Base-by-base conservation (phyloP, 2,888 invertebrate species). In the Helicoverpa assulta region DNA sequence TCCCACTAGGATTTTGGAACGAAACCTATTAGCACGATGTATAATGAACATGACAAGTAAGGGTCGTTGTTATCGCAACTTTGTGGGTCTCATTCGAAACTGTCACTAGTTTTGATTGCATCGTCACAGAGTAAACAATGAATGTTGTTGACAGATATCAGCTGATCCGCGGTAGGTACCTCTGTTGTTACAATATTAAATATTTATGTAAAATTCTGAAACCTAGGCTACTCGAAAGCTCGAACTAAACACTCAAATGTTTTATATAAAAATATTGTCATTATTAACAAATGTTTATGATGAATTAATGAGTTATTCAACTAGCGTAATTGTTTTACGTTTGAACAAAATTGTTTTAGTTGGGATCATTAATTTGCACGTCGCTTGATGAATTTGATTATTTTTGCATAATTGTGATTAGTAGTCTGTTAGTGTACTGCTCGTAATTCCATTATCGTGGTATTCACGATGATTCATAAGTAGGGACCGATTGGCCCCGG, bases 91-190 rank as follows among this genome's bases (percentile, higher is more conserved):
- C 71, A 76, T 79, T 84, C 51, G 54, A 62, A 78, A 76, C 80
- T 86, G 79, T 82, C 78, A 81, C 62, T 73, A 75, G 74, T 78
- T 84, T 82, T 76, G 78, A 84, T 80, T 78, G 76, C 69, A 79
- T 73, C 73, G 70, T 78, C 74, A 67, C 56, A 18, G 63, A 66
- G 61, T 70, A 78, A 75, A 79, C 77, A 80, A 80, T 79, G 79
- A 78, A 66, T 75, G 80, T 69, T 73, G 72, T 80, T 86, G 84
- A 86, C 84, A 82, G 74, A 51, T 81, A 75, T 83, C 85, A 86
- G 84, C 85, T 86, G 86, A 80, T 85, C 52, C 54, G 29, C 67
- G 86, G 86, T 85, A 71, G 84, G 86, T 86, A 85, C 73, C 65
- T 51, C 19, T 65, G 8, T 21, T 69, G 0, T 54, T 43, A 16